Evolutionary conservation across 2,888 invertebrate species (phyloP).

Genomic region (Sycophila texana): DNA sequence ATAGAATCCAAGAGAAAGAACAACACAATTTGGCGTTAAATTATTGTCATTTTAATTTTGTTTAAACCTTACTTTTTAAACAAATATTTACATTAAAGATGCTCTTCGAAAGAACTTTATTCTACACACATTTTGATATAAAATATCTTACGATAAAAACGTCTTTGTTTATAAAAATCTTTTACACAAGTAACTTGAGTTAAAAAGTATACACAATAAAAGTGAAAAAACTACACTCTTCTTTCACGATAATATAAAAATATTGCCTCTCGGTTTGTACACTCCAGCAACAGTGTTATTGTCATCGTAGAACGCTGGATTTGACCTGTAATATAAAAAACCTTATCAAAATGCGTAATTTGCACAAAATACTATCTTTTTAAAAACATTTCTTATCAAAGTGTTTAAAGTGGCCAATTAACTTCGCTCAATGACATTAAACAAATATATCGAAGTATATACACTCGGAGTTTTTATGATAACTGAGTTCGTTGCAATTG

Average conservation of each 20-base stretch:
- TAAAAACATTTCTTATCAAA: slow-evolving; percentile 12
- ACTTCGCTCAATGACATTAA: no score
- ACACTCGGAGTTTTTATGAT: no score
- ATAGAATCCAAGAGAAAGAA: no score
- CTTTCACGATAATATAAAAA: slow-evolving; percentile 47
- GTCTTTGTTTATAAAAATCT: slow-evolving; percentile 24
- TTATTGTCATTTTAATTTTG: no score
- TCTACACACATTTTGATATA: slow-evolving; percentile 31
- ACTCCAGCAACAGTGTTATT: slow-evolving; percentile 63
- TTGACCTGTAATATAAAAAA: slow-evolving; percentile 65
- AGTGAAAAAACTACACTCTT: slow-evolving; percentile 39
- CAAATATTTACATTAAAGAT: background rate
- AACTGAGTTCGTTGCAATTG: no score
- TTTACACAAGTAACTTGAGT: slow-evolving; percentile 27
- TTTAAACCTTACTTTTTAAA: background rate
- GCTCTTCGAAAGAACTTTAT: slow-evolving; percentile 3
- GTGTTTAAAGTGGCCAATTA: background rate
- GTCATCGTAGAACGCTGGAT: slow-evolving; percentile 69
- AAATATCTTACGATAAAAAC: slow-evolving; percentile 45
- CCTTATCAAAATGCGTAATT: no score
- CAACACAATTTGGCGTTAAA: no score
- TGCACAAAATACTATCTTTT: background rate
- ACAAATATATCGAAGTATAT: no score
- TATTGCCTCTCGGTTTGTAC: slow-evolving; percentile 54
- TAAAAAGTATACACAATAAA: slow-evolving; percentile 26